These are phyloP conservation scores for Acanthosepion pharaonis DNA, from an alignment of 2,888 invertebrate genomes.

Conservation along the genomic window DNA sequence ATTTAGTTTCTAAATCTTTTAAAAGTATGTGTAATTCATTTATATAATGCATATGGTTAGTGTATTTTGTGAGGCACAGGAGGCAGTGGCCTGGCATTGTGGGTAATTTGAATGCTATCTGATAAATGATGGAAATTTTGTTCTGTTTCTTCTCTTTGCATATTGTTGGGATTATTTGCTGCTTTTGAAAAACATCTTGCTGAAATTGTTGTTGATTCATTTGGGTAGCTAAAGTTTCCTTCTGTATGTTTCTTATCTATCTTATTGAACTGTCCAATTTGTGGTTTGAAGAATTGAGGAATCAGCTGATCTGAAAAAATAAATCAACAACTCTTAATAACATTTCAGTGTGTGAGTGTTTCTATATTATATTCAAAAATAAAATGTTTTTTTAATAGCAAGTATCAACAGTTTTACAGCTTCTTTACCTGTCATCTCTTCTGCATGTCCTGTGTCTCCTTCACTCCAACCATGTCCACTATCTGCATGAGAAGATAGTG, in stretches of 20 bases:
- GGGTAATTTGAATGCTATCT: background rate
- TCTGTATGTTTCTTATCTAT: background rate
- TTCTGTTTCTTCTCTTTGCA: background rate
- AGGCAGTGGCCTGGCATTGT: slow-evolving; percentile 9
- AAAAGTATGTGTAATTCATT: background rate
- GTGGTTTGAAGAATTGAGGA: background rate
- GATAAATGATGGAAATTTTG: background rate
- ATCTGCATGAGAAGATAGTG: background rate
- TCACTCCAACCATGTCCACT: slow-evolving; percentile 16
- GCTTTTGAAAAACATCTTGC: slow-evolving; percentile 4
- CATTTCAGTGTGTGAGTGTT: background rate
- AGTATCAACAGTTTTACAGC: background rate
- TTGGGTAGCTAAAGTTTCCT: background rate
- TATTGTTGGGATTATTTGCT: background rate
- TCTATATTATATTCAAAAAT: too few species aligned
- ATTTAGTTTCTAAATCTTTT: background rate
- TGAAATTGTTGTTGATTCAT: background rate
- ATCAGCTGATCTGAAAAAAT: background rate
- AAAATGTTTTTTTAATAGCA: too few species aligned
- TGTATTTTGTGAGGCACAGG: background rate
- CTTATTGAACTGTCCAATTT: background rate
- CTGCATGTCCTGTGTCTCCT: background rate
- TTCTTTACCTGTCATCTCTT: background rate
- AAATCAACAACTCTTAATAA: background rate
- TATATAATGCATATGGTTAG: background rate